phyloP scores from a whole-genome alignment of 1,140 invertebrate species.

The Ptiloglossa arizonensis region DNA sequence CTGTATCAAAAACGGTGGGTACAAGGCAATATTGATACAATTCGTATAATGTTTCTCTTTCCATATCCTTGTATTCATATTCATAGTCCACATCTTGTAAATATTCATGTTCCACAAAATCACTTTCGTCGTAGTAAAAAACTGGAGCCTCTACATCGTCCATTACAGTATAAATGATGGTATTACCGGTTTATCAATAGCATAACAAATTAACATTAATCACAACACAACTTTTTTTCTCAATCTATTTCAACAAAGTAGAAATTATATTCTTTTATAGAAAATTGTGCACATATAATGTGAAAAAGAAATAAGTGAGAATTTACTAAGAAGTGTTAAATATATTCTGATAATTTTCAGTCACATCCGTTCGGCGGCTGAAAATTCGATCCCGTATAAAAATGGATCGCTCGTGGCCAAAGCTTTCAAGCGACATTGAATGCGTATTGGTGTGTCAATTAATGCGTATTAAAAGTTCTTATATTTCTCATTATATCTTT shows the following conservation, averaged over 20 bases:
- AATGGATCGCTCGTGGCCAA: no score
- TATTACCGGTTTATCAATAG: constrained; percentile 6
- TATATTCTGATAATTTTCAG: not conserved
- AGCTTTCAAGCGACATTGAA: no score
- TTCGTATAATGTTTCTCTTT: constrained; percentile 70
- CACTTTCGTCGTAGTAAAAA: constrained; percentile 71
- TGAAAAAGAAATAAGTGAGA: not conserved
- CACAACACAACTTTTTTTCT: not conserved
- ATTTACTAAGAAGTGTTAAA: not conserved
- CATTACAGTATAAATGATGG: constrained; percentile 48
- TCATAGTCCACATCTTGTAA: constrained; percentile 67
- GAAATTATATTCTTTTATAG: not conserved
- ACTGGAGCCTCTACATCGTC: constrained; percentile 65
- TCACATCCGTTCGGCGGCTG: no score
- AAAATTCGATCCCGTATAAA: no score
- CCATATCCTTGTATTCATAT: constrained; percentile 70
- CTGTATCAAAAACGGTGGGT: constrained; percentile 72
- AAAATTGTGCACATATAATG: not conserved
- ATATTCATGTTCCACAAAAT: constrained; percentile 67
- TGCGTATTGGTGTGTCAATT: no score
- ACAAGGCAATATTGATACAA: constrained; percentile 73
- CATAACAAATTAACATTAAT: constrained; percentile 19
- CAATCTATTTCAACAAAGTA: not conserved
- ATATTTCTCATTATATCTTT: no score
- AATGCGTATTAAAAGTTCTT: no score